Conservation (phyloP, 2,113 vertebrate genomes). For the Anolis carolinensis region DNA sequence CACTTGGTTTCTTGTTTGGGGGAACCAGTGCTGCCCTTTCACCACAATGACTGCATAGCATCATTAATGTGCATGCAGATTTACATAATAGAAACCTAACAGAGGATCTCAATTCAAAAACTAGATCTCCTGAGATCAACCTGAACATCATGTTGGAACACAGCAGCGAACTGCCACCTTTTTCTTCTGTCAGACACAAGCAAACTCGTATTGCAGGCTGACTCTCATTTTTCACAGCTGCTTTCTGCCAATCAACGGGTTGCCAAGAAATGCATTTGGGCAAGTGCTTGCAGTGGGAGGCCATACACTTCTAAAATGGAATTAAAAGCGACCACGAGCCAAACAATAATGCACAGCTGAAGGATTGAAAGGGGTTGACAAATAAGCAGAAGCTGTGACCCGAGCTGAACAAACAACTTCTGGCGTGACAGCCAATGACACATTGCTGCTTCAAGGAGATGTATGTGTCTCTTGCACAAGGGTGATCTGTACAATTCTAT, state of each 20-base stretch:
- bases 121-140: not conserved
- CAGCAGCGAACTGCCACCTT: fast-evolving
- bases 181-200: not conserved
- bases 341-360: slow-evolving; percentile 71
- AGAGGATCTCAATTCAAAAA: not conserved
- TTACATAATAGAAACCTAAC: not conserved
- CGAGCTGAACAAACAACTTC: slow-evolving; percentile 61
- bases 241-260: slow-evolving; percentile 52
- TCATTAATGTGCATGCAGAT: not conserved
- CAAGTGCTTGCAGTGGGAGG: slow-evolving; percentile 61
- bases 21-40: no score
- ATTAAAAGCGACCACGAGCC: slow-evolving; percentile 68
- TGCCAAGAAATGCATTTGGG: slow-evolving; percentile 71
- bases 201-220: not conserved
- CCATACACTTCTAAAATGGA: slow-evolving; percentile 60
- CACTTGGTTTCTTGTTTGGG: no score
- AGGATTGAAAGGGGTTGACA: slow-evolving; percentile 64
- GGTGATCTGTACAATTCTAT: not conserved
- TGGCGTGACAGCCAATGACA: slow-evolving; percentile 56
- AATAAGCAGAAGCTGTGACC: slow-evolving; percentile 66
- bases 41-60: no score
- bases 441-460: slow-evolving; percentile 6
- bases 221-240: slow-evolving; percentile 32
- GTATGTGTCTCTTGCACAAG: not conserved
- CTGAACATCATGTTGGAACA: not conserved